Evolutionary conservation across 2,888 invertebrate species (phyloP).

Genomic region (Rotaria macrura): DNA sequence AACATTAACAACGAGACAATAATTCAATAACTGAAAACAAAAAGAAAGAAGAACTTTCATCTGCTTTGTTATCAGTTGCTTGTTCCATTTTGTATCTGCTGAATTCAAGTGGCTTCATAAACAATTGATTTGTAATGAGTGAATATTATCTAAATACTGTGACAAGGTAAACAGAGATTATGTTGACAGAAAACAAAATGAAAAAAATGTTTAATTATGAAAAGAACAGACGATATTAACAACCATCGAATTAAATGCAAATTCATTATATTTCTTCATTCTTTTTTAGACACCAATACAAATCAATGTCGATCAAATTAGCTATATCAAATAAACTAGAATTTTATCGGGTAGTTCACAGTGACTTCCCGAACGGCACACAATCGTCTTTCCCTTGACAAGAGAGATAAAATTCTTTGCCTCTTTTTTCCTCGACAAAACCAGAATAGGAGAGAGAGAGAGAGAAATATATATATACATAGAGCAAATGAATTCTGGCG

Average conservation of each 20-base stretch:
- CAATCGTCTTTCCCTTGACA: not conserved
- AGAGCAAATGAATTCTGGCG: not conserved
- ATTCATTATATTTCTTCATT: not conserved
- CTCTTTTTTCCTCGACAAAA: not conserved
- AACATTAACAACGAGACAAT: not conserved
- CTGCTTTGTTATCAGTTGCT: no score
- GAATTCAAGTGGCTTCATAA: not conserved
- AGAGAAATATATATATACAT: not conserved
- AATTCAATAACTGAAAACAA: not conserved
- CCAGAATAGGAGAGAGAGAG: not conserved
- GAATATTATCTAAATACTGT: not conserved
- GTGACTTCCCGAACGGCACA: not conserved
- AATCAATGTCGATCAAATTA: not conserved
- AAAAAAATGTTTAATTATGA: not conserved
- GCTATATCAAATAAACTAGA: not conserved
- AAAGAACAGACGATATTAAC: not conserved
- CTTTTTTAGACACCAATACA: not conserved
- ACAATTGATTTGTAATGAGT: not conserved
- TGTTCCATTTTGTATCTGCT: no score
- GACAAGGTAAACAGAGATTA: not conserved
- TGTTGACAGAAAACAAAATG: not conserved
- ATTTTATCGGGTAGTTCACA: not conserved
- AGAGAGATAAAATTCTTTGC: not conserved
- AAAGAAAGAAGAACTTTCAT: not conserved
- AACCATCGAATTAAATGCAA: not conserved